Percentiles rank a stretch among this genome's conserved stretches.
These are phyloP conservation scores for Pseudomyrmex cubaensis DNA, from an alignment of 1,140 invertebrate species.

Conservation along the genomic window DNA sequence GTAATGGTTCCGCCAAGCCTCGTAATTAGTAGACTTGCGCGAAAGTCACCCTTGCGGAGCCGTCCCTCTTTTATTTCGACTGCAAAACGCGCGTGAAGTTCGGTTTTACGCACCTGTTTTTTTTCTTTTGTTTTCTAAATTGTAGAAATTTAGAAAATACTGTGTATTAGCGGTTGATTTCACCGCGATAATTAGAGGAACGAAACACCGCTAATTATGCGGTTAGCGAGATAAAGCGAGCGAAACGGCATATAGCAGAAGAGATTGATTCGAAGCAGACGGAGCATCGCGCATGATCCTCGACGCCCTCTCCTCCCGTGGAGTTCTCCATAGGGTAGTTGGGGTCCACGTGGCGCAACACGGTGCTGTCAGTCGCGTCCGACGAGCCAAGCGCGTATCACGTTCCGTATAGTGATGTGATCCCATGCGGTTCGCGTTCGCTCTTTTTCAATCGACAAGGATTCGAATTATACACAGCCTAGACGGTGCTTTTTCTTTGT, in stretches of 20 bases:
- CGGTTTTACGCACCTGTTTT: too few species aligned
- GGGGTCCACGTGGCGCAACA: conserved; percentile 79
- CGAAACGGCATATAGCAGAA: conserved; percentile 34
- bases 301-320: conserved; percentile 51
- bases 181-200: background rate
- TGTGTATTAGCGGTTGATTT: background rate
- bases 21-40: conserved; percentile 73
- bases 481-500: background rate
- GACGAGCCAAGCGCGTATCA: conserved; percentile 74
- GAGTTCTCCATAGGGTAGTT: conserved; percentile 68
- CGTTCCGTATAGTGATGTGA: conserved; percentile 21
- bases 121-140: background rate
- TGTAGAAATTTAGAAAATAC: background rate
- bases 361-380: conserved; percentile 79
- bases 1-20: conserved; percentile 71
- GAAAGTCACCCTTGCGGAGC: conserved; percentile 25
- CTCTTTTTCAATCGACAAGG: background rate
- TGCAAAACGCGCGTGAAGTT: background rate
- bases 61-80: background rate
- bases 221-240: conserved; percentile 57
- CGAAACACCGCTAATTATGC: conserved; percentile 66
- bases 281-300: conserved; percentile 65
- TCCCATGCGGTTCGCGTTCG: conserved; percentile 18
- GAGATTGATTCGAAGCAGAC: conserved; percentile 62
- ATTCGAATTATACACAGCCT: background rate